Percentiles rank a stretch among this genome's conserved stretches.
phyloP scores from a whole-genome alignment of 2,113 vertebrate genomes.

The Antechinus stuartii region DNA sequence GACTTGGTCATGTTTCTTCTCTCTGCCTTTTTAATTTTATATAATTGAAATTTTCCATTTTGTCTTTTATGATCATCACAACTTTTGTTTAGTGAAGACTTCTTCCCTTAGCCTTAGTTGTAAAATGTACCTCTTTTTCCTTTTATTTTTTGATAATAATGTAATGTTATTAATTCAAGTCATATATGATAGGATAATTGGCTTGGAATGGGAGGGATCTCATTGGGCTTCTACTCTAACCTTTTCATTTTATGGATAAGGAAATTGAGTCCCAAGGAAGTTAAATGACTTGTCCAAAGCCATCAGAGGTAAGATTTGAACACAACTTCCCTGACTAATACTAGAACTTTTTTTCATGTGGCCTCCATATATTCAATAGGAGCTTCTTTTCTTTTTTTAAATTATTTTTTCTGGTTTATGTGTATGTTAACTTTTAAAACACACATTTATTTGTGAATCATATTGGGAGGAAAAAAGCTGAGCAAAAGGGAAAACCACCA shows the following conservation, averaged over 20 bases:
- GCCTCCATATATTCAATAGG: background rate
- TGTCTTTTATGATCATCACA: background rate
- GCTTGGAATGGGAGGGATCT: background rate
- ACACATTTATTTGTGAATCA: no score
- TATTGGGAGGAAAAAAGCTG: no score
- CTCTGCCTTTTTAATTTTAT: background rate
- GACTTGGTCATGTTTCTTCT: background rate
- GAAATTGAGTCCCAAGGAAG: background rate
- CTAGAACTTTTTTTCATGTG: background rate
- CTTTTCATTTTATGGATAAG: background rate
- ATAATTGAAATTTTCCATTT: background rate
- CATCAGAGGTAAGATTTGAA: background rate
- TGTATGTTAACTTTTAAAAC: no score
- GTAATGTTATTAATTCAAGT: background rate
- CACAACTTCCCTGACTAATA: background rate
- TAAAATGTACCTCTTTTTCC: background rate
- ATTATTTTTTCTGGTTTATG: no score
- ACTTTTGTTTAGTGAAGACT: background rate
- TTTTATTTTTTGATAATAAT: background rate
- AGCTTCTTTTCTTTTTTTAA: background rate
- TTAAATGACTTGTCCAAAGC: background rate
- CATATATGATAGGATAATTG: background rate
- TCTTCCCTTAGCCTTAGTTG: background rate
- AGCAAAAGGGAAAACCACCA: no score
- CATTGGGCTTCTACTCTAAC: background rate